These are phyloP conservation scores for Rallus limicola DNA, from an alignment of 2,113 vertebrate species.

Conservation along the genomic window DNA sequence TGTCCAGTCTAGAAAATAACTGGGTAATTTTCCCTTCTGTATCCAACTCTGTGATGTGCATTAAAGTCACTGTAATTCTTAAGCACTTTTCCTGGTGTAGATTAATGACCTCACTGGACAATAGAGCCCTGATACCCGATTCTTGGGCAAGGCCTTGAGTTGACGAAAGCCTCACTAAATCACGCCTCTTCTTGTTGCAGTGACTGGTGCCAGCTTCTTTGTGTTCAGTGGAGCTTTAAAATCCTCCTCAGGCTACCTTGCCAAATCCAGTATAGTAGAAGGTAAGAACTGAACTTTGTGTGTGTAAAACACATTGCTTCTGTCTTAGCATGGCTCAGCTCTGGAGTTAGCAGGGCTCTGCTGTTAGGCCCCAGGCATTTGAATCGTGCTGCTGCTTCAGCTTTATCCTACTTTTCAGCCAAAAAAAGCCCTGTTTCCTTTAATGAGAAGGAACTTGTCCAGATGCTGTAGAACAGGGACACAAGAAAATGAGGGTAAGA, in stretches of 20 bases:
- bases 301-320: neutral
- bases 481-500: neutral
- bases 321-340: neutral
- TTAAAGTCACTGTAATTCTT: neutral
- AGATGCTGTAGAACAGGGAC: neutral
- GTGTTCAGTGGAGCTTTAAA: slow-evolving; percentile 98
- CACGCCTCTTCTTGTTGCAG: slow-evolving; percentile 74
- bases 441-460: neutral
- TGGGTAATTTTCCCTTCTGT: neutral
- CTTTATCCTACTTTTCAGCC: neutral
- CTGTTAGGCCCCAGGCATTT: neutral
- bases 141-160: neutral
- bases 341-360: neutral
- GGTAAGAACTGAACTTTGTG: slow-evolving; percentile 77
- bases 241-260: slow-evolving; percentile 92
- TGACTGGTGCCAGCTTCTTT: slow-evolving; percentile 98
- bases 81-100: neutral
- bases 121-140: neutral
- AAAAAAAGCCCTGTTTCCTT: neutral
- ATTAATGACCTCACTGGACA: neutral
- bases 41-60: neutral
- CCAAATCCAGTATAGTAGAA: slow-evolving; percentile 99
- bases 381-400: neutral
- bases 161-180: neutral
- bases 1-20: neutral